Base-by-base conservation (phyloP, 2,797 vertebrate species). In the Ctenopoma multispine region DNA sequence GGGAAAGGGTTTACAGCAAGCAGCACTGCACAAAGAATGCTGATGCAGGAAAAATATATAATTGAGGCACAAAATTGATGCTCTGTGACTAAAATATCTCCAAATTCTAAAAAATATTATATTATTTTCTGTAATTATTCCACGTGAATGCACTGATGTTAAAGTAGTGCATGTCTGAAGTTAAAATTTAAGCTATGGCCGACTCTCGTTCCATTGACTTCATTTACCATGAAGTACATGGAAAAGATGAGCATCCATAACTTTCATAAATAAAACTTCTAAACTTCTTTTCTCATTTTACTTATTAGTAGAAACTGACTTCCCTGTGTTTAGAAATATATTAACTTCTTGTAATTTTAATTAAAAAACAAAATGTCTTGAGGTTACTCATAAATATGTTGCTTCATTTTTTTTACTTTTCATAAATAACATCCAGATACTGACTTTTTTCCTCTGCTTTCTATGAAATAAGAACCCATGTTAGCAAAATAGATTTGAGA, bases 401-500 rank as follows among this genome's bases (percentile, higher is more conserved):
- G 88, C 88, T 94, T 92, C 86, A 89, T 90, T 91, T 83, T 87
- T 92, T 90, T 89, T 36, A 82, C 88, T 93, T 92, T 92, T 93
- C 92, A 95, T 95, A 95, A 95, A 95, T 95, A 95, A 95, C 94
- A 94, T 95, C 94, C 94, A 93, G 94, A 93, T 95, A 94, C 93
- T 94, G 93, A 95, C 93, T 90, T 92, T 83, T 91, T 89, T 87
- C 92, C 93, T 92, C 92, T 88, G 89, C 89, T 92, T 92, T 93
- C 92, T 94, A 94, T 92, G 93, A 95, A 95, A 95, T 93, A 94
- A 95, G 94, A 95, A 93, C 92, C 93, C 92, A 94, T 92, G 91
- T 94, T 95, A 95, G 93, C 94, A 95, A 95, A 95, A 95, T 95
- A 95, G 94, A 94, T 95, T 91, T 94, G 93, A 95, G 85, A 94